Evolutionary conservation across 2,797 vertebrate species (phyloP).

Genomic region (Phalanger gymnotis): DNA sequence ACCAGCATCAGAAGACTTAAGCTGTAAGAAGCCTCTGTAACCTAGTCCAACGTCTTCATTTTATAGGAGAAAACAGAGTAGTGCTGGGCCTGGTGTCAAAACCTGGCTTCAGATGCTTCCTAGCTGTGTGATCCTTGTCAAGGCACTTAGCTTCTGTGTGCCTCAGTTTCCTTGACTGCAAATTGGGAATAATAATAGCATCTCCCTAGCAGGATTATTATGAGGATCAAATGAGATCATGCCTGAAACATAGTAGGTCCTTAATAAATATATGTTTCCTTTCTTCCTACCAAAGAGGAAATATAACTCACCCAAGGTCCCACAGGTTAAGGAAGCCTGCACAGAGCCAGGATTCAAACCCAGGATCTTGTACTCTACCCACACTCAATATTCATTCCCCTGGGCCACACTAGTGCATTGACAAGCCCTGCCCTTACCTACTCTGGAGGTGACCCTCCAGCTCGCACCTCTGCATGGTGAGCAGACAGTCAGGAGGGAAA

Average conservation of each 20-base stretch:
- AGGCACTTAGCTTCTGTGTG: not conserved
- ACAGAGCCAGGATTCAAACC: not conserved
- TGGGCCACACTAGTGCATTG: not conserved
- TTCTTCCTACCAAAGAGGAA: not conserved
- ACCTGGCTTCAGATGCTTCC: not conserved
- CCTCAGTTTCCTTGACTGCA: not conserved
- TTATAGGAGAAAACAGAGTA: too few species aligned
- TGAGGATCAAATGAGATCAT: not conserved
- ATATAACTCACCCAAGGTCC: not conserved
- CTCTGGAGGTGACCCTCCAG: conserved; percentile 94
- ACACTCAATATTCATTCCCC: not conserved
- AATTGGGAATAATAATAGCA: not conserved
- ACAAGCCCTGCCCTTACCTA: conserved; percentile 86
- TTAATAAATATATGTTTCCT: not conserved
- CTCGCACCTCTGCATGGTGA: conserved; percentile 93
- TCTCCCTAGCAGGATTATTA: not conserved
- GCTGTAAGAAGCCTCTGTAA: too few species aligned
- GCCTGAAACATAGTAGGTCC: not conserved
- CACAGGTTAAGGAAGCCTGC: not conserved
- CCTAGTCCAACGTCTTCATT: too few species aligned
- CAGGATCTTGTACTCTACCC: not conserved
- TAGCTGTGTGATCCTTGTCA: not conserved
- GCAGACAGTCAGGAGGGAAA: conserved; percentile 88
- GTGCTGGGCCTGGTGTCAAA: not conserved
- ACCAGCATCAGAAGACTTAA: too few species aligned